A percentile compares a stretch with the other conserved stretches of the same genome.
phyloP scores from a whole-genome alignment of 30 jellyfish, hydroid and myxozoan species.

The Calvadosia cruxmelitensis region DNA sequence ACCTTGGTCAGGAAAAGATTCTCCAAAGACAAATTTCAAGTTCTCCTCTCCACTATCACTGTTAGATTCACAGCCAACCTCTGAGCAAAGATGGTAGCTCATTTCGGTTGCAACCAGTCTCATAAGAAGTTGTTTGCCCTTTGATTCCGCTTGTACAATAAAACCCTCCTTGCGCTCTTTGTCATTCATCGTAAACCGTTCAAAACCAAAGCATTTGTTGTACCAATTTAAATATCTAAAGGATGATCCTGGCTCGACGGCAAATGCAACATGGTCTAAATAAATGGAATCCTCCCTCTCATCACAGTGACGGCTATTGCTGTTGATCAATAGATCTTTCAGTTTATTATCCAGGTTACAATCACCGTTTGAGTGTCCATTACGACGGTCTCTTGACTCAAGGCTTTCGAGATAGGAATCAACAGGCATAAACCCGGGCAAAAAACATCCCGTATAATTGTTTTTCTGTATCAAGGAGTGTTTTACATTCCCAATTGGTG shows the following conservation, averaged over 20 bases:
- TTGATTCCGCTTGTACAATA: slow-evolving; percentile 24
- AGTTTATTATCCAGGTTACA: too few relatives aligned
- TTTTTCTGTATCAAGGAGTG: slow-evolving; percentile 49
- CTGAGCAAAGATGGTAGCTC: slow-evolving; percentile 67
- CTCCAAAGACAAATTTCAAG: slow-evolving; percentile 69
- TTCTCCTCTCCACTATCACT: slow-evolving; percentile 3
- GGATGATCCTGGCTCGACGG: slow-evolving; percentile 48
- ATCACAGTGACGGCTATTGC: not conserved
- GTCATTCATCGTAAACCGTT: slow-evolving; percentile 35
- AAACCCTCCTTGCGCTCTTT: slow-evolving; percentile 51
- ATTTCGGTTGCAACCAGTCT: slow-evolving; percentile 52
- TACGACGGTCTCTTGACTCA: too few relatives aligned
- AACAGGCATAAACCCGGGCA: slow-evolving; percentile 42
- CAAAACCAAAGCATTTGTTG: slow-evolving; percentile 19
- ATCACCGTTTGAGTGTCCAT: too few relatives aligned
- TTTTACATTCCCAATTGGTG: slow-evolving; percentile 64
- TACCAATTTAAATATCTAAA: slow-evolving; percentile 56
- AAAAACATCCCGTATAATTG: slow-evolving; percentile 33
- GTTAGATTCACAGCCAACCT: slow-evolving; percentile 12
- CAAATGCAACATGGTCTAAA: slow-evolving; percentile 68
- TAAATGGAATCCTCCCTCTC: not conserved
- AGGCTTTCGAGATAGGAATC: not conserved
- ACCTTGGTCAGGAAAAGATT: slow-evolving; percentile 65
- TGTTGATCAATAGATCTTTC: too few relatives aligned
- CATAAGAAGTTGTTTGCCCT: slow-evolving; percentile 18